phyloP scores from a whole-genome alignment of 2,113 vertebrate genomes.

The Chrysemys picta region DNA sequence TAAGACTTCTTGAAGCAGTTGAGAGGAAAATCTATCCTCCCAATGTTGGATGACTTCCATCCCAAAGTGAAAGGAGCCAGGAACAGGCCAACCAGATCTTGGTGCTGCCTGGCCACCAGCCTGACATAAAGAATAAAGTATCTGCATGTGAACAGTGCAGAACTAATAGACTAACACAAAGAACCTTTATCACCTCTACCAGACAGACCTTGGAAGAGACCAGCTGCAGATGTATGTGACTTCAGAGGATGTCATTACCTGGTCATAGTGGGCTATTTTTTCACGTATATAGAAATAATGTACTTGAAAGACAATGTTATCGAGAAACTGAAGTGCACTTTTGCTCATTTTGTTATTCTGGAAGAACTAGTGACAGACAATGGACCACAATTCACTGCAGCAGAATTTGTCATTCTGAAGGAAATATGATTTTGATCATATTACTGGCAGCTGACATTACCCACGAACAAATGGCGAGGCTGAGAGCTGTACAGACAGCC shows the following conservation, averaged over 20 bases:
- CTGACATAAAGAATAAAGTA: neutral
- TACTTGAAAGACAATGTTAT: neutral
- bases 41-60: neutral
- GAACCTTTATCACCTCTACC: neutral
- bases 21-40: neutral
- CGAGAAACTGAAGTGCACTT: neutral
- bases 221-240: neutral
- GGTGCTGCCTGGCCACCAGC: neutral
- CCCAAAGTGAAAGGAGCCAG: neutral
- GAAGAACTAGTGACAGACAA: neutral
- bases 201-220: neutral
- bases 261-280: neutral
- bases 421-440: neutral
- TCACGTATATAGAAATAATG: neutral
- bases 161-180: neutral
- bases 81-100: neutral
- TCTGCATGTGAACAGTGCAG: neutral
- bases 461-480: neutral
- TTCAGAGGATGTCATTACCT: neutral
- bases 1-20: neutral
- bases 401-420: neutral
- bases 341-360: neutral
- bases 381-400: neutral
- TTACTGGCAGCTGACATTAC: neutral
- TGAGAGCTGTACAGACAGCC: neutral